Conservation (phyloP, 2,797 vertebrate genomes). For the Melanotaenia maccullochi region DNA sequence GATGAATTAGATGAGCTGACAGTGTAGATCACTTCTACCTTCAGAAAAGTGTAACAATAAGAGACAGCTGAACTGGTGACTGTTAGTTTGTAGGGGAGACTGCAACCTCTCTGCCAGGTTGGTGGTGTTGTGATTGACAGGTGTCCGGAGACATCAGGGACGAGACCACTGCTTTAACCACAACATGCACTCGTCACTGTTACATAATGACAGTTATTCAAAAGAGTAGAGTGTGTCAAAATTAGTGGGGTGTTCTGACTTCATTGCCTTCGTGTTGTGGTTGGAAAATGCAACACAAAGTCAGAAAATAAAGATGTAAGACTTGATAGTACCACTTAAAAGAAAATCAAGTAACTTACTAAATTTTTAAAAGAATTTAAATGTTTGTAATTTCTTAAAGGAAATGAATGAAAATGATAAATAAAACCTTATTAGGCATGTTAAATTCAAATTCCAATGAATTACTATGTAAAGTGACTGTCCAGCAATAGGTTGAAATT, state of each 20-base stretch:
- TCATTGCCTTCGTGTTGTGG: conserved; percentile 2
- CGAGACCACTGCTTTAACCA: conserved; percentile 54
- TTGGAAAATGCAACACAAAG: conserved; percentile 7
- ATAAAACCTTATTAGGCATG: too few relatives aligned
- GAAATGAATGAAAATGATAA: too few relatives aligned
- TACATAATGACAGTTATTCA: conserved; percentile 59
- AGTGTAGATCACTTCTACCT: conserved; percentile 10
- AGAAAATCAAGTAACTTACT: too few relatives aligned
- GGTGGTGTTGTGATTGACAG: conserved; percentile 63
- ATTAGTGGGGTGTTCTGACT: conserved; percentile 14
- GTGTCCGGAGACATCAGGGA: conserved; percentile 65
- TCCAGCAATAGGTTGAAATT: too few relatives aligned
- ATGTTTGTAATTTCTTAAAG: too few relatives aligned
- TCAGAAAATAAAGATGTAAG: too few relatives aligned
- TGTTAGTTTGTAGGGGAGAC: conserved; percentile 12
- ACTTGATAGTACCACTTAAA: too few relatives aligned
- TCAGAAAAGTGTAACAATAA: conserved; percentile 11
- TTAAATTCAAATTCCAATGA: too few relatives aligned
- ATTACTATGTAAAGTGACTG: too few relatives aligned
- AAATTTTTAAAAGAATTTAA: too few relatives aligned
- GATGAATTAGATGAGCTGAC: not conserved
- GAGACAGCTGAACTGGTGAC: conserved; percentile 12
- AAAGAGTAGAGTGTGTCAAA: conserved; percentile 24
- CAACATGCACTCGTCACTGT: conserved; percentile 49
- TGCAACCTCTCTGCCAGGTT: conserved; percentile 33